phyloP scores from a whole-genome alignment of 2,888 invertebrate species.

The Drosophila picticornis region DNA sequence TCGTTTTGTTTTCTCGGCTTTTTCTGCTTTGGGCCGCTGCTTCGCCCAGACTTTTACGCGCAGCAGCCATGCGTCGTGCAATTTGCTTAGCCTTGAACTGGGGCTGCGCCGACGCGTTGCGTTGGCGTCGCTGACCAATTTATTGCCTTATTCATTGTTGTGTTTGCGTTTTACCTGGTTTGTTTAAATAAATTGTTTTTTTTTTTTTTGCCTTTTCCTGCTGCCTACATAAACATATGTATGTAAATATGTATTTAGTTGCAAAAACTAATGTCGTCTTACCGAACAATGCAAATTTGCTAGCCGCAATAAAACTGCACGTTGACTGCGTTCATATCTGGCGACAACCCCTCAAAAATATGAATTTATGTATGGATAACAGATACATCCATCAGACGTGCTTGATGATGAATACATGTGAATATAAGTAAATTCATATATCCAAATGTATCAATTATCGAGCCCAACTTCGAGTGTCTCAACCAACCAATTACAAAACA shows the following conservation, averaged over 20 bases:
- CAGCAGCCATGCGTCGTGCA: constrained; percentile 35
- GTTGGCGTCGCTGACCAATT: constrained; percentile 43
- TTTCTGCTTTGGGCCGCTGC: constrained; percentile 4
- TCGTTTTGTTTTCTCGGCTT: constrained; percentile 5
- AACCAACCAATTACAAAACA: neutral
- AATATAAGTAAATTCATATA: neutral
- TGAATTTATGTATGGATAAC: neutral
- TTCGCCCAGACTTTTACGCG: constrained; percentile 19
- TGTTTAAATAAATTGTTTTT: constrained; percentile 2
- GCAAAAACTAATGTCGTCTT: constrained; percentile 20
- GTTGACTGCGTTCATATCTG: constrained; percentile 7
- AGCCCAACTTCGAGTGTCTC: neutral
- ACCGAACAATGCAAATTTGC: constrained; percentile 34
- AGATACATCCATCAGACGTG: too few relatives aligned
- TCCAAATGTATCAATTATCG: neutral
- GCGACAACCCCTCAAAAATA: constrained; percentile 32
- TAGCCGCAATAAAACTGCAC: constrained; percentile 41
- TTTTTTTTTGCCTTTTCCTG: constrained; percentile 43
- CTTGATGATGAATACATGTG: neutral
- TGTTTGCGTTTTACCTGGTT: constrained; percentile 1
- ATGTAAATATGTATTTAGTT: neutral
- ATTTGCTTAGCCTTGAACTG: constrained; percentile 61
- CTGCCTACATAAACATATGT: constrained; percentile 13
- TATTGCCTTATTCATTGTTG: neutral
- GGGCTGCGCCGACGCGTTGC: constrained; percentile 34